Conservation (phyloP, 2,113 vertebrate species). For the Mionectes macconnelli region DNA sequence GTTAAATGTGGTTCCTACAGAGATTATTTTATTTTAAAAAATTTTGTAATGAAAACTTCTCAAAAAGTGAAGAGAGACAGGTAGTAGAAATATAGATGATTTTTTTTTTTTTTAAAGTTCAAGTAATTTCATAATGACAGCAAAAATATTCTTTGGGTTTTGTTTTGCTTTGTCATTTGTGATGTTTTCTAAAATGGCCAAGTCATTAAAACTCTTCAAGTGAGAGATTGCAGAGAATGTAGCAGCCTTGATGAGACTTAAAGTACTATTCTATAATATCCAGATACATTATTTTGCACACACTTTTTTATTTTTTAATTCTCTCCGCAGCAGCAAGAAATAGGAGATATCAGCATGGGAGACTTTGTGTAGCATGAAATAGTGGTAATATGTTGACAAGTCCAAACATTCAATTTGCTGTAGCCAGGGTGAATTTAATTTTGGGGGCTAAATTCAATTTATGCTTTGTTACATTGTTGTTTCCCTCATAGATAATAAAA, state of each 20-base stretch:
- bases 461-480: neutral
- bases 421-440: neutral
- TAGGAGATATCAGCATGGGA: neutral
- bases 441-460: neutral
- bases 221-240: neutral
- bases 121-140: neutral
- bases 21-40: neutral
- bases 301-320: neutral
- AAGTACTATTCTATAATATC: neutral
- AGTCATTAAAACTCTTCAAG: neutral
- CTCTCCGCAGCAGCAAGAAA: neutral
- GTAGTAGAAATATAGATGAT: neutral
- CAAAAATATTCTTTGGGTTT: neutral
- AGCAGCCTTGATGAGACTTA: neutral
- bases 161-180: neutral
- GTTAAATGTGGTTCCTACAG: neutral
- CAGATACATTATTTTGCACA: neutral
- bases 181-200: neutral
- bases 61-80: neutral
- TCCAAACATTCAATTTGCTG: constrained; percentile 9
- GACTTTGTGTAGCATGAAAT: neutral
- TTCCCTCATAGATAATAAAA: neutral
- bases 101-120: neutral
- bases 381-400: neutral
- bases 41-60: neutral